Evolutionary conservation across 2,888 invertebrate genomes (phyloP), one percentile per base, ranked within the genome.

Genomic region (Drosophila siamana): DNA sequence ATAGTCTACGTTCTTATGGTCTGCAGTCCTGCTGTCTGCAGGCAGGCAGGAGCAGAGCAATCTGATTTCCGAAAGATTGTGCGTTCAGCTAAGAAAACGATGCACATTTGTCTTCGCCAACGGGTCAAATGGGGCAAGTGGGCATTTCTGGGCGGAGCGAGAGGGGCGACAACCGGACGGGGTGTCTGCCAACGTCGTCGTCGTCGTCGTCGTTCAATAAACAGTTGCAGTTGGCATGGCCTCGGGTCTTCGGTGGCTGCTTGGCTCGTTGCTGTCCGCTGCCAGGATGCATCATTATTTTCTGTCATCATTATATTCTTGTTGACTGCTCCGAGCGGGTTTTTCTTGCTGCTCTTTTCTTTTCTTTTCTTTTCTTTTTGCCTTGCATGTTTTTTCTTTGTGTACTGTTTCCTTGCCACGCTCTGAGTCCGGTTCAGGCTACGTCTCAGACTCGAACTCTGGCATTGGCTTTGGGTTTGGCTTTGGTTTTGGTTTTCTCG

Each of bases 241-340:
- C 67, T 54, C 41, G 68, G 62, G 59, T 56, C 46, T 40, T 66
- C 47, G 16, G 5, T 36, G 48, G 44, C 55, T 62, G 15, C 19
- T 30, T 38, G 62, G 38, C 40, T 41, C 26, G 24, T 22, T 30
- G 57, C 70, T 70, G 74, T 54, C 67, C 47, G 62, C 67, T 54
- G 71, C 71, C 86, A 80, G 86, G 86, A 86, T 86, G 88, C 88
- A 86, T 86, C 85, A 86, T 86, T 86, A 88, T 86, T 86, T 86
- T 88, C 88, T 86, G 88, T 86, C 85, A 86, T 88, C 86, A 86
- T 86, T 86, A 85, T 86, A 86, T 81, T 81, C 85, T 69, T 80
- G 85, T 80, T 80, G 83, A 74, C 83, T 82, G 77, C 78, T 67
- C 44, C 16, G 62, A 61, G 57, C 66, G 61, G 41, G 26, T 57